Base-by-base conservation (phyloP, 1,140 invertebrate genomes). In the Rhopalosiphum maidis region DNA sequence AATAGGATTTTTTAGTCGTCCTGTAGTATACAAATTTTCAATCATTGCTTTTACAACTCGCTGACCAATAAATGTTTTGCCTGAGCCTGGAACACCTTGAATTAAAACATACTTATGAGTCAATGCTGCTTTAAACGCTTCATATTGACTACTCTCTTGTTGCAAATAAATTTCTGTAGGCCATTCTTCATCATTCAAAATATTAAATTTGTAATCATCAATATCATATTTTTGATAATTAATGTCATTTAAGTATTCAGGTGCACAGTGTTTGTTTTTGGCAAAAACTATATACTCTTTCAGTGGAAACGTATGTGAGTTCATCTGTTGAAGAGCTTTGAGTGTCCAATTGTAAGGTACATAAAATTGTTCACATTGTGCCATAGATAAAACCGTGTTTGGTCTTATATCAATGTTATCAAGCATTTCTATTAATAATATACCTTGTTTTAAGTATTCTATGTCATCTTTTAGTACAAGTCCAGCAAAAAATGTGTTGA, bases 71-170 rank as follows among this genome's bases (percentile, higher is more conserved):
- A 95, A 97, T 0, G 97, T 98, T 95, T 98, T 98, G 0, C 97
- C 97, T 2, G 97, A 98, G 9, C 97, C 97, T 1, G 97, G 97
- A 25, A 96, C 96, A 1, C 97, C 97, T 95, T 98, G 98, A 94
- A 98, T 98, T 4, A 98, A 95, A 8, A 96, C 95, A 94, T 97
- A 96, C 94, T 97, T 96, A 88, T 96, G 95, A 0, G 95, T 96
- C 25, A 97, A 94, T 2, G 96, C 96, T 43, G 96, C 95, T 94
- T 95, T 95, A 94, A 96, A 96, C 0, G 97, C 97, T 35, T 95
- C 94, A 88, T 95, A 95, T 94, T 97, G 97, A 86, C 96, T 96
- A 43, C 95, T 94, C 94, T 97, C 96, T 9, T 97, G 95, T 30
- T 94, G 94, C 21, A 96, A 86, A 35, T 95, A 93, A 30, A 95